phyloP scores from a whole-genome alignment of 2,888 invertebrate species.

The Neoascia interrupta region DNA sequence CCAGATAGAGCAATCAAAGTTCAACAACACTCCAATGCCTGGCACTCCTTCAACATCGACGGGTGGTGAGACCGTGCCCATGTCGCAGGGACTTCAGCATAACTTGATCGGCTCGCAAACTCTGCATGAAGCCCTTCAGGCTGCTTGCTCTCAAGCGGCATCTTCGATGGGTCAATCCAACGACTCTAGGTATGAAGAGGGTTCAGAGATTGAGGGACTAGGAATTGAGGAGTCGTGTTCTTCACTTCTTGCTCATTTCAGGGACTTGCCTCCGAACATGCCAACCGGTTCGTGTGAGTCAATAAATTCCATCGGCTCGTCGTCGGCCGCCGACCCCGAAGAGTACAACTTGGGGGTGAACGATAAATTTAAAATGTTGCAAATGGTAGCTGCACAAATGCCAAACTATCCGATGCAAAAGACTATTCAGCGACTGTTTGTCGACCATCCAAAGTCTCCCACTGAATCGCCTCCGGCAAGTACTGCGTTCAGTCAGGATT shows the following conservation, averaged over 20 bases:
- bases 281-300: conserved; percentile 71
- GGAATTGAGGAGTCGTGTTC: conserved; percentile 53
- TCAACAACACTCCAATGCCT: conserved; percentile 57
- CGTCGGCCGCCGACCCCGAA: conserved; percentile 70
- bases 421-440: conserved; percentile 77
- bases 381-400: conserved; percentile 78
- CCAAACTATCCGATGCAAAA: conserved; percentile 72
- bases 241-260: conserved; percentile 60
- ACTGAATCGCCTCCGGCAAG: conserved; percentile 76
- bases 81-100: conserved; percentile 66
- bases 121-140: conserved; percentile 73
- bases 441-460: conserved; percentile 80
- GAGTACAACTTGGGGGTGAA: conserved; percentile 72
- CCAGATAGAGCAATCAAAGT: conserved; percentile 68
- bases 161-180: conserved; percentile 69
- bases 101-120: conserved; percentile 71
- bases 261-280: conserved; percentile 59
- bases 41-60: conserved; percentile 62
- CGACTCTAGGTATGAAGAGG: conserved; percentile 67
- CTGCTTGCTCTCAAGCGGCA: conserved; percentile 72
- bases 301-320: conserved; percentile 71
- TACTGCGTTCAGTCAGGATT: conserved; percentile 44
- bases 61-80: conserved; percentile 66
- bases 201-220: background rate
- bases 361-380: conserved; percentile 76